These are phyloP conservation scores for Melanerpes aurifrons DNA, from an alignment of 2,113 vertebrate species.

Conservation along the genomic window DNA sequence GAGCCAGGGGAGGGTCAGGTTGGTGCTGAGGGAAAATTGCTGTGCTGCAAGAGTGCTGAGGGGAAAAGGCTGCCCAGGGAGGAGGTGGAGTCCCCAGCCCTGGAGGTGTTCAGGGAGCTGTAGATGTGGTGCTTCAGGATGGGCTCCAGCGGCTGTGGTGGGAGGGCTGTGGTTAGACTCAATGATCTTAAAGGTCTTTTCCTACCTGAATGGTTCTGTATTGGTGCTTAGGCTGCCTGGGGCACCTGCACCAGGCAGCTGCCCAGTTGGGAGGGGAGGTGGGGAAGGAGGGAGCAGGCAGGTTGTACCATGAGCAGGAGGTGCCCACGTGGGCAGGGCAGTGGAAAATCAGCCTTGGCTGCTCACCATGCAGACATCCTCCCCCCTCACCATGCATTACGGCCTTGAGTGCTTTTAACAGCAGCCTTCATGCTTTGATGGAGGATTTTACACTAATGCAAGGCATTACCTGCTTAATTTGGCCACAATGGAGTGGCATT, in stretches of 20 bases:
- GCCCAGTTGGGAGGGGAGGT: not conserved
- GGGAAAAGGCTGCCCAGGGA: too few relatives aligned
- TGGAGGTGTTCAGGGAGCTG: too few relatives aligned
- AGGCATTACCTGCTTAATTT: slow-evolving; percentile 81
- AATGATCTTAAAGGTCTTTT: too few relatives aligned
- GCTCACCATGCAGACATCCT: accelerated
- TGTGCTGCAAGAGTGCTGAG: too few relatives aligned
- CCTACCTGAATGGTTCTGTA: too few relatives aligned
- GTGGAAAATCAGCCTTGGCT: not conserved
- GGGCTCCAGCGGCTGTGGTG: too few relatives aligned
- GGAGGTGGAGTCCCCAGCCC: too few relatives aligned
- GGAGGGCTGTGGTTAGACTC: too few relatives aligned
- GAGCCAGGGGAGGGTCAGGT: too few relatives aligned
- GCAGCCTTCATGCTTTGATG: slow-evolving; percentile 78
- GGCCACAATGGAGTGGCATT: slow-evolving; percentile 77
- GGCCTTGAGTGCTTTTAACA: slow-evolving; percentile 69
- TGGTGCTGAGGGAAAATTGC: too few relatives aligned
- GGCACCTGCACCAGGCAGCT: slow-evolving; percentile 54
- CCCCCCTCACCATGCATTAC: not conserved
- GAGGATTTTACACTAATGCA: slow-evolving; percentile 81
- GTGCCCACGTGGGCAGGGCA: not conserved
- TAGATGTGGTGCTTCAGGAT: too few relatives aligned
- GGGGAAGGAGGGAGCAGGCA: not conserved
- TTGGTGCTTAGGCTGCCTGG: slow-evolving; percentile 22
- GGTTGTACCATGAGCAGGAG: not conserved